Base-by-base conservation (phyloP, 2,888 invertebrate species). In the Dolomedes plantarius region DNA sequence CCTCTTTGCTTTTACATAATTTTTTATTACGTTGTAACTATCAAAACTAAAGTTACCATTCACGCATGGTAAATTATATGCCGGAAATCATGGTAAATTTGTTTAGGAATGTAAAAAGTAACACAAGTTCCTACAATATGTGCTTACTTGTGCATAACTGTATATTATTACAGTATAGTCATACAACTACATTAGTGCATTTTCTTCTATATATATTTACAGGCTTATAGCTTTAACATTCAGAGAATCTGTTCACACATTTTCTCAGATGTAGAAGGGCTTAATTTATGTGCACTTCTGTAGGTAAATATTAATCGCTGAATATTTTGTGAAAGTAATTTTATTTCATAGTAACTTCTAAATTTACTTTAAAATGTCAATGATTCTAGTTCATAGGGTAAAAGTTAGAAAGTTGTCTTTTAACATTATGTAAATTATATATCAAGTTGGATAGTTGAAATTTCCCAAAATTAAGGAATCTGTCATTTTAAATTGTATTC, bases 161-260 rank as follows among this genome's bases (percentile, higher is more conserved):
- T 46, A 16, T 56, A 56, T 23, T 23, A 16, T 56, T 23, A 56
- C 56, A 19, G 23, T 23, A 56, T 56, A 56, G 56, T 56, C 23
- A 56, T 56, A 23, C 56, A 56, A 23, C 1, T 56, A 56, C 56
- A 56, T 16, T 3, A 0, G 2, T 56, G 56, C 56, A 23, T 56
- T 56, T 56, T 19, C 23, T 23, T 56, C 19, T 56, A 56, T 56
- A 56, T 46, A 16, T 56, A 56, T 56, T 56, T n/a, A 23, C 56
- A 9, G 2, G 41, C 16, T 46, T 46, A 46, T 46, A 13, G 16
- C 13, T n/a, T n/a, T 13, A 16, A 46, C 16, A 16, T 46, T 5
- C 2, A 46, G 16, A 36, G 36, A 2, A 16, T 46, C 13, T 16
- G 16, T 16, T 46, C 16, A 16, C 13, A 46, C 16, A n/a, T n/a